Evolutionary conservation across 2,113 vertebrate species (phyloP), one percentile per base, ranked within the genome.

Genomic region (Dasypus novemcinctus): DNA sequence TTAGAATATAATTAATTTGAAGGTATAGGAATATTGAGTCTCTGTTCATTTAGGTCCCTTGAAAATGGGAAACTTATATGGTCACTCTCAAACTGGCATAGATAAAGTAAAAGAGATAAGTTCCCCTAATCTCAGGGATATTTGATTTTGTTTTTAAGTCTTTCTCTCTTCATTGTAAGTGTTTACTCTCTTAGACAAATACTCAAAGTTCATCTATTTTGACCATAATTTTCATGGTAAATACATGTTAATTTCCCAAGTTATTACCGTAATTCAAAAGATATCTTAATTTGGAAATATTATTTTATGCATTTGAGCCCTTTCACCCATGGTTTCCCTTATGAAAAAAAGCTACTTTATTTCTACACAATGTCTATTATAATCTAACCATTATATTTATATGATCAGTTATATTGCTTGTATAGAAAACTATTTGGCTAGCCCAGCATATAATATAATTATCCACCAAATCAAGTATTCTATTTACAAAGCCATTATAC

Each of bases 51-150:
- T 36, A 59, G 21, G 21, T 3, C 61, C 57, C 11, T 20, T 74
- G 57, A 81, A 79, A 89, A n/a, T 81, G 49, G 25, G 3, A 46
- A 27, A 25, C 4, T 20, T 15, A 27, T 66, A 17, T 38, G 9
- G 25, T 38, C 4, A 2, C 2, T 0, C 21, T 72, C n/a, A 13
- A 0, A 33, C 36, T 36, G 5, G 31, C 11, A 66, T 4, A 36
- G 29, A 8, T 11, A 84, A 91, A 87, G 27, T 76, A n/a, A 54
- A 87, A 43, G 25, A 87, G 41, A 69, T 17, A 1, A 1, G 31
- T 38, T 54, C 66, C 29, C 46, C 49, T 31, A 57, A 69, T 71
- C 14, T 69, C 41, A 91, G 46, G 12, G n/a, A 71, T 79, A 46
- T 17, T 82, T 4, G 33, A 64, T 83, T 82, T 49, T 57, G 54